Conservation (phyloP, 2,113 vertebrate genomes). For the Chaetorhynchus papuensis region DNA sequence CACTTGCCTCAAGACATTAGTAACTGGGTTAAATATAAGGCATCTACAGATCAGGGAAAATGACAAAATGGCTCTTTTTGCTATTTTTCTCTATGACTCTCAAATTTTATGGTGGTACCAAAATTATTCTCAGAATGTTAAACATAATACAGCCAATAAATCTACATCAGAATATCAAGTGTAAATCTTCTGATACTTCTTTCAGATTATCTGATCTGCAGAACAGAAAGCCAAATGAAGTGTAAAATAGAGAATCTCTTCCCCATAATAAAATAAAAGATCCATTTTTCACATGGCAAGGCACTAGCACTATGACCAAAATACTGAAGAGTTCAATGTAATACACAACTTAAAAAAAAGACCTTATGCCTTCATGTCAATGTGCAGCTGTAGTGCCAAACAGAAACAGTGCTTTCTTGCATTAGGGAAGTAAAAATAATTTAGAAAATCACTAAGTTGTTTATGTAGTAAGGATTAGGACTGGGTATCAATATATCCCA, state of each 20-base stretch:
- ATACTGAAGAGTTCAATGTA: not conserved
- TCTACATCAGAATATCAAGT: not conserved
- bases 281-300: not conserved
- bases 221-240: not conserved
- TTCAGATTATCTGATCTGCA: not conserved
- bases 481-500: not conserved
- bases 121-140: not conserved
- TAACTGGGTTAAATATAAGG: not conserved
- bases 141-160: not conserved
- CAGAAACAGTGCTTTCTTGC: not conserved
- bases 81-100: not conserved
- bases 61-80: not conserved
- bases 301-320: not conserved
- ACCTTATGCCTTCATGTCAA: not conserved
- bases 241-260: not conserved
- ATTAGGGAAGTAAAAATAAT: not conserved
- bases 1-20: not conserved
- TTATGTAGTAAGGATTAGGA: not conserved
- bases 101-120: not conserved
- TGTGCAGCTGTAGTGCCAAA: not conserved
- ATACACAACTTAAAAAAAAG: not conserved
- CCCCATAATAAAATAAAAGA: not conserved
- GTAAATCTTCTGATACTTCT: not conserved
- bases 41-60: not conserved
- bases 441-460: not conserved